Base-by-base conservation (phyloP, 2,113 vertebrate species). In the Calyptommatus sinebrachiatus region DNA sequence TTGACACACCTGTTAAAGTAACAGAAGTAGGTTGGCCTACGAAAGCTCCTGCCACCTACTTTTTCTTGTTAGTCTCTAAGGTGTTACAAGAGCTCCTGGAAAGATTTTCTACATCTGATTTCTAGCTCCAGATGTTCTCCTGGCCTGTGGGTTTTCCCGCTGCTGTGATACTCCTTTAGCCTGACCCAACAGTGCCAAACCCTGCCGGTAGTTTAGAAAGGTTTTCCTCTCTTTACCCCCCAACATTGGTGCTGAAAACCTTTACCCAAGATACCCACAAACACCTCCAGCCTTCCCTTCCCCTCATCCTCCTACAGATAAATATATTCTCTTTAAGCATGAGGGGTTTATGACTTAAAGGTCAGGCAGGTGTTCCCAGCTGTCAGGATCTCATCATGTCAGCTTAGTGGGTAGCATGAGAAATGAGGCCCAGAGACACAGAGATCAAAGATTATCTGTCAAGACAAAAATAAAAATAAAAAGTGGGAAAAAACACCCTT, bases 271-370 rank as follows among this genome's bases (percentile, higher is more conserved):
- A 24, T 26, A 4, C 16, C 68, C n/a, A 16, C 29, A 1, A 0
- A 21, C 29, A 12, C 66, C 53, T 21, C 53, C 35, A 11, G 4
- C 75, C n/a, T 66, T 66, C 8, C 68, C 35, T 26, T 74, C 22
- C 63, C 46, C 35, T 29, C 68, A 46, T 21, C 65, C 12, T 29
- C n/a, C 68, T n/a, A 24, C 57, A 72, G 78, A 79, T 71, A 72
- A 79, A 79, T 72, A 79, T 65, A 63, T 79, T 65, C 78, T 26
- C 24, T 65, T 79, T 79, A 71, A 79, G 78, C 78, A 79, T 65
- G 69, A 72, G 69, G 70, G 41, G 78, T 71, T 79, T 79, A 79
- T 71, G 77, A 62, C 77, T 71, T 71, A 79, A 71, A 79, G 77
- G 69, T 72, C 78, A 79, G 63, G 69, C 60, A 65, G 69, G 41